Percentiles rank a stretch among this genome's conserved stretches.
These are phyloP conservation scores for Phrynosoma platyrhinos DNA, from an alignment of 2,113 vertebrate genomes.

Conservation along the genomic window DNA sequence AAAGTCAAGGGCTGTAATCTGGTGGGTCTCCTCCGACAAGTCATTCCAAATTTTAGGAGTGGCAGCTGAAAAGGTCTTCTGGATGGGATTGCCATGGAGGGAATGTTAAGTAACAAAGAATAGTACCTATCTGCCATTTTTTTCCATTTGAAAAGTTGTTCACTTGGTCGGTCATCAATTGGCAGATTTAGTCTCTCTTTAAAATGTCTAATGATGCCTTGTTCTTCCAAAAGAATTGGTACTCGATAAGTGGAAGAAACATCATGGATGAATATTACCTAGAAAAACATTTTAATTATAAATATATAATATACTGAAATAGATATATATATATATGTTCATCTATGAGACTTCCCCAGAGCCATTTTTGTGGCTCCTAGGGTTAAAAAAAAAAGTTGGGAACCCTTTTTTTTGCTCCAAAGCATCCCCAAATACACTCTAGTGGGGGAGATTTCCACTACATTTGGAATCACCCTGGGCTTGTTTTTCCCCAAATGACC, in stretches of 20 bases:
- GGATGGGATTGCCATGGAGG: neutral
- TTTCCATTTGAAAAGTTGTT: constrained; percentile 81
- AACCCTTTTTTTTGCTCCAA: too few species aligned
- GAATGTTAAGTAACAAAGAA: neutral
- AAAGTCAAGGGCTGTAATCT: too few species aligned
- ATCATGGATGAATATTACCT: constrained; percentile 86
- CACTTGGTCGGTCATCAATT: constrained; percentile 75
- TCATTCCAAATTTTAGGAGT: too few species aligned
- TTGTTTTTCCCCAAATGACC: too few species aligned
- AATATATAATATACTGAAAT: neutral
- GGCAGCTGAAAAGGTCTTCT: neutral
- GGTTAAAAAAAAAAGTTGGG: too few species aligned
- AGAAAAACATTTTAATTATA: rapidly evolving
- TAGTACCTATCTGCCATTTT: constrained; percentile 84
- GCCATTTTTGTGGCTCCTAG: too few species aligned
- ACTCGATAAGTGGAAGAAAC: constrained; percentile 83
- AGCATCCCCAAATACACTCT: too few species aligned
- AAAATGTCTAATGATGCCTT: constrained; percentile 81
- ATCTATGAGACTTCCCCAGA: too few species aligned
- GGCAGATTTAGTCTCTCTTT: constrained; percentile 81
- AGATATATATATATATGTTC: neutral
- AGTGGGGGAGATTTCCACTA: too few species aligned
- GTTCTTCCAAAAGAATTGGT: constrained; percentile 81
- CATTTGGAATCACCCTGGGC: too few species aligned
- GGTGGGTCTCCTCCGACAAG: too few species aligned